Base-by-base conservation (phyloP, 2,113 vertebrate species). In the Aplodontia rufa region DNA sequence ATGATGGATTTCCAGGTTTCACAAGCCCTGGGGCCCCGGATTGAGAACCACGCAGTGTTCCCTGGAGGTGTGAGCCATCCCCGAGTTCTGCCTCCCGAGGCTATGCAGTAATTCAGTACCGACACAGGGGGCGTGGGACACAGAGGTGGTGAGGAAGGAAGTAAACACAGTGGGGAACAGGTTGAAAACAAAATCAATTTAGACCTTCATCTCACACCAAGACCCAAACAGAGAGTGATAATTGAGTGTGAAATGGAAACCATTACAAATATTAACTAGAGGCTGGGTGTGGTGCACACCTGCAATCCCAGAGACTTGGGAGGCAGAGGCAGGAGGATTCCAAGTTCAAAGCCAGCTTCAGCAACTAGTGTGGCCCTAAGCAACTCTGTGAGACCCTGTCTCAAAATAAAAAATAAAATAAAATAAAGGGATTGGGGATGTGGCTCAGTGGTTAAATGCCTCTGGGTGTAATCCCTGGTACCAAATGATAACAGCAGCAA, bases 241-340 rank as follows among this genome's bases (percentile, higher is more conserved):
- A 80, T 40, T 42, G 37, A 47, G 60, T 8, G n/a, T 92, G 53
- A 90, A 93, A 95, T 22, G 20, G 60, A 95, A 92, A 51, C n/a
- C 60, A 47, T 1, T 74, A n/a, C 35, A 84, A 35, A 79, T 55
- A 53, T 68, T 20, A 71, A 80, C n/a, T n/a, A n/a, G n/a, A n/a
- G n/a, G n/a, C n/a, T n/a, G n/a, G n/a, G n/a, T n/a, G n/a, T n/a
- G n/a, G n/a, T n/a, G n/a, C n/a, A n/a, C n/a, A n/a, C n/a, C n/a
- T n/a, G n/a, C n/a, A n/a, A n/a, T n/a, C n/a, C n/a, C n/a, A n/a
- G n/a, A n/a, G n/a, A n/a, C n/a, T n/a, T n/a, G n/a, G n/a, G n/a
- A n/a, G n/a, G n/a, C n/a, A n/a, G n/a, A n/a, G n/a, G n/a, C n/a
- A n/a, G n/a, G n/a, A n/a, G n/a, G n/a, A n/a, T n/a, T n/a, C n/a